These are phyloP conservation scores for Hedychridium roseum DNA, from an alignment of 2,888 invertebrate genomes.

Conservation along the genomic window DNA sequence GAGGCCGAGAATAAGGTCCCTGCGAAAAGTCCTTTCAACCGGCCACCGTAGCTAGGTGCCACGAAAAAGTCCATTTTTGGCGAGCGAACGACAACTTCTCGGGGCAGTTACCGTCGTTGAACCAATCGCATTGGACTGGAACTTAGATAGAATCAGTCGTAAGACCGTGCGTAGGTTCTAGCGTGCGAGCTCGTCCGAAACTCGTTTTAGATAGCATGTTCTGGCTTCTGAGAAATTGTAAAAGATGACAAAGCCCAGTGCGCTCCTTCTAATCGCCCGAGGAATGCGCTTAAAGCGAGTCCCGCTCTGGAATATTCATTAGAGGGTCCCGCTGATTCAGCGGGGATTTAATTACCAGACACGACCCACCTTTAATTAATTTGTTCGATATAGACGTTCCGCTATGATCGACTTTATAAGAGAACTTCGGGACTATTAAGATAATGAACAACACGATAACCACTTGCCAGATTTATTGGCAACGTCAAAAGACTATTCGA, in stretches of 20 bases:
- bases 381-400: constrained; percentile 52
- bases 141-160: too few species aligned
- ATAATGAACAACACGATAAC: too few species aligned
- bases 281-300: constrained; percentile 36
- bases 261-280: constrained; percentile 32
- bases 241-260: constrained; percentile 32
- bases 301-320: constrained; percentile 53
- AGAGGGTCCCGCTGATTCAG: constrained; percentile 49
- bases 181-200: too few species aligned
- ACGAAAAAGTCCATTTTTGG: too few species aligned
- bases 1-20: background rate
- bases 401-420: constrained; percentile 46
- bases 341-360: constrained; percentile 53
- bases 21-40: background rate
- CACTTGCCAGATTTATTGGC: too few species aligned
- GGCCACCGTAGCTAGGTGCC: too few species aligned
- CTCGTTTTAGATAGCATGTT: too few species aligned
- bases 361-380: constrained; percentile 55
- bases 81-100: too few species aligned
- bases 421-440: constrained; percentile 11
- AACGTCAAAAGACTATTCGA: background rate
- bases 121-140: too few species aligned
- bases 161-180: too few species aligned
- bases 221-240: constrained; percentile 17
- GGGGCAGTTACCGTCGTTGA: too few species aligned